Percentiles rank a stretch among this genome's conserved stretches.
These are phyloP conservation scores for Mesorhabditis spiculigera DNA, from an alignment of 2,888 invertebrate genomes.

Conservation along the genomic window DNA sequence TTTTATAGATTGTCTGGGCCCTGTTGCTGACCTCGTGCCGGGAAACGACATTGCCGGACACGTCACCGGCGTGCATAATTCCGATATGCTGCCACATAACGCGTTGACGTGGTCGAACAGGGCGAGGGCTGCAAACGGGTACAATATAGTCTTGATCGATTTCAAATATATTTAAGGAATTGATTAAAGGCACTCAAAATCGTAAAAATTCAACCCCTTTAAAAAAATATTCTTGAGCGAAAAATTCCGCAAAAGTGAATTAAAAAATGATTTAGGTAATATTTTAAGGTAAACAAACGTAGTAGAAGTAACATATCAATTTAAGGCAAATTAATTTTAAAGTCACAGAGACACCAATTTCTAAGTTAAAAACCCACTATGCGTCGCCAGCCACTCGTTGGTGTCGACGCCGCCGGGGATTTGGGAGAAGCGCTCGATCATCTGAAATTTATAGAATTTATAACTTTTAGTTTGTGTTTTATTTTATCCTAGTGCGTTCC, in stretches of 20 bases:
- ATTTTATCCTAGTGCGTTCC: not conserved
- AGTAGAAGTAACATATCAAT: no score
- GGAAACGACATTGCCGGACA: conserved; percentile 97
- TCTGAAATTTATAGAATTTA: conserved; percentile 22
- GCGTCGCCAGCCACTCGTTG: conserved; percentile 99
- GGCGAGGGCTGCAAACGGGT: conserved; percentile 44
- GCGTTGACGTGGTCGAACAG: conserved; percentile 97
- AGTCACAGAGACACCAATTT: not conserved
- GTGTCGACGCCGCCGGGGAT: conserved; percentile 91
- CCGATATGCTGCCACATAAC: conserved; percentile 94
- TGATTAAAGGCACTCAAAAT: not conserved
- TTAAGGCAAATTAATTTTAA: not conserved
- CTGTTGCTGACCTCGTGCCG: conserved; percentile 61
- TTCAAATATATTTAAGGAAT: not conserved
- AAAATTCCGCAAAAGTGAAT: not conserved
- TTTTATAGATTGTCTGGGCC: no score
- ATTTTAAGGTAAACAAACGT: no score
- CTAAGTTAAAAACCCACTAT: conserved; percentile 71
- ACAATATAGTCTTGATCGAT: not conserved
- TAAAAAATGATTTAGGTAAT: no score
- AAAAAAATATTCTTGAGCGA: no score
- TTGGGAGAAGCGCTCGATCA: conserved; percentile 84
- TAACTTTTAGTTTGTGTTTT: not conserved
- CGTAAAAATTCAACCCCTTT: no score
- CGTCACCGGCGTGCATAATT: conserved; percentile 91